A percentile compares a stretch with the other conserved stretches of the same genome.
phyloP scores from a whole-genome alignment of 1,140 invertebrate species.

The Drosophila tsacasi region DNA sequence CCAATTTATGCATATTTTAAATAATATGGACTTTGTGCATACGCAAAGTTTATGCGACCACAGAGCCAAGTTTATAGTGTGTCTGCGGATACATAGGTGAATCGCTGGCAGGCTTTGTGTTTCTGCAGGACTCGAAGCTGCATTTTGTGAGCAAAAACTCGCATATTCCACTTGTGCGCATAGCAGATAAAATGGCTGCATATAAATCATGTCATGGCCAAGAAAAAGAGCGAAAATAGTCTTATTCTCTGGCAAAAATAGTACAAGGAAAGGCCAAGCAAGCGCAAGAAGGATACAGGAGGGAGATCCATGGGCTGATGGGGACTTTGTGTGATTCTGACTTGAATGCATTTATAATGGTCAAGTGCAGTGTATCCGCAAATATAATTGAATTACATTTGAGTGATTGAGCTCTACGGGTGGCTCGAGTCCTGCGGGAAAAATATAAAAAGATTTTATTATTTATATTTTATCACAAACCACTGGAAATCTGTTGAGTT shows the following conservation, averaged over 20 bases:
- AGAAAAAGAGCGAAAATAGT: conserved; percentile 76
- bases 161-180: conserved; percentile 51
- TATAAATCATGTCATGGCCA: conserved; percentile 78
- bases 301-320: background rate
- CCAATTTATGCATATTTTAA: conserved; percentile 77
- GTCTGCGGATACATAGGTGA: conserved; percentile 40
- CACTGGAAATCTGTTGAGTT: background rate
- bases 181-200: conserved; percentile 73
- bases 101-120: conserved; percentile 48
- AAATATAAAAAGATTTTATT: background rate
- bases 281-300: conserved; percentile 2
- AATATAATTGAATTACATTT: conserved; percentile 69
- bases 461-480: background rate
- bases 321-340: conserved; percentile 50
- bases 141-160: conserved; percentile 29
- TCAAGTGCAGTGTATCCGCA: conserved; percentile 27
- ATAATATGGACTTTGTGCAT: conserved; percentile 64
- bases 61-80: conserved; percentile 25
- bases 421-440: background rate
- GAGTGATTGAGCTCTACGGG: background rate
- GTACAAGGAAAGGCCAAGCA: conserved; percentile 9
- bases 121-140: conserved; percentile 32
- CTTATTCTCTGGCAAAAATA: conserved; percentile 26
- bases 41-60: conserved; percentile 57
- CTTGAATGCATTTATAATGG: conserved; percentile 45